phyloP scores from a whole-genome alignment of 2,888 invertebrate genomes.

The Luffia ferchaultella region DNA sequence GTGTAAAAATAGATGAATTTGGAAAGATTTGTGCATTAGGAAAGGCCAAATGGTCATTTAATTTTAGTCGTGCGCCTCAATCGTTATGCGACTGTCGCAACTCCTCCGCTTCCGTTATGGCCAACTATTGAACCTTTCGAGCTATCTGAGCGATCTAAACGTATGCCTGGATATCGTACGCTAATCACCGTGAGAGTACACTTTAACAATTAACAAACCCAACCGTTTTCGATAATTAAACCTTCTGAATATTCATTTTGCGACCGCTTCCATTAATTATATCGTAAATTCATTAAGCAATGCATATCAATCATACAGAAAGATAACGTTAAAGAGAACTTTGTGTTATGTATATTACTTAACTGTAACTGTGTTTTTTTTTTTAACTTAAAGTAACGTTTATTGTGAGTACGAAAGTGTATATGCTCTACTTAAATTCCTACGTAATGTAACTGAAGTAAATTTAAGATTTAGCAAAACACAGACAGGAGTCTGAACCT shows the following conservation, averaged over 20 bases:
- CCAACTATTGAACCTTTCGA: too few species aligned
- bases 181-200: neutral
- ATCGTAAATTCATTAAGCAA: neutral
- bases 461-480: too few species aligned
- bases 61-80: too few species aligned
- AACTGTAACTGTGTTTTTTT: neutral
- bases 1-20: too few species aligned
- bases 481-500: too few species aligned
- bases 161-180: neutral
- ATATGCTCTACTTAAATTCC: too few species aligned
- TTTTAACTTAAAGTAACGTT: neutral
- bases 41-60: too few species aligned
- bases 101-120: too few species aligned
- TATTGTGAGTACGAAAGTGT: too few species aligned
- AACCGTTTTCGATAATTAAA: neutral
- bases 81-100: too few species aligned
- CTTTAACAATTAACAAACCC: neutral
- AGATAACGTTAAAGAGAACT: neutral
- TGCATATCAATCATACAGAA: neutral
- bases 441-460: too few species aligned
- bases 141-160: neutral
- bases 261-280: neutral
- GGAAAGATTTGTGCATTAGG: too few species aligned
- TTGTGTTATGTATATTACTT: neutral
- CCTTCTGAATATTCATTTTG: neutral